Evolutionary conservation across 1,140 invertebrate species (phyloP), one percentile per base, ranked within the genome.

Genomic region (Heliconius hermathena): DNA sequence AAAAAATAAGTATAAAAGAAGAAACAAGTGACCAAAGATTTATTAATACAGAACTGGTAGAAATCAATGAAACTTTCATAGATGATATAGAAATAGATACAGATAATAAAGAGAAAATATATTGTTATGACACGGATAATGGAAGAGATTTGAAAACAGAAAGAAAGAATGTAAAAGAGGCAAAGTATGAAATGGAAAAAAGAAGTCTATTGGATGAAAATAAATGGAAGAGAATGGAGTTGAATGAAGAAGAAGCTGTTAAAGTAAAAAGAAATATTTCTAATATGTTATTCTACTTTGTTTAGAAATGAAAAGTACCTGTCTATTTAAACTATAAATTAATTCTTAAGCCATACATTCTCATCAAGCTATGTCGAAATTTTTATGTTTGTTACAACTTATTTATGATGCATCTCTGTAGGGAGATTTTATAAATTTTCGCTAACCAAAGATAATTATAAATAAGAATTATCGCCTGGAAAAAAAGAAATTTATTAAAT

Each of bases 201-300:
- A n/a, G 13, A 49, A 79, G 73, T 73, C 66, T 78, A 74, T 74
- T 89, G 8, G 82, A 89, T 77, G 77, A 82, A 18, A 84, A 77
- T 52, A 81, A 91, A 83, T 94, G 92, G 92, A 88, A 89, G 74
- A 85, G 85, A 36, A 81, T 79, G 60, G 76, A 54, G 46, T 81
- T 94, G 74, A 87, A 85, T 13, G 92, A 94, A 73, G 90, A 91
- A 22, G 88, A 93, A 73, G 92, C 92, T 22, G 41, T 89, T 18
- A 84, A 85, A 78, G 88, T 85, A 78, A 22, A 16, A 33, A 13
- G 6, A 52, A 52, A 46, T 46, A 46, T 46, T 46, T 46, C 6
- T 36, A 36, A 36, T 8, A 36, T 36, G 33, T 36, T 8, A 36
- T 36, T 36, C 33, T 36, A 36, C 33, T 36, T 36, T 36, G 33